Evolutionary conservation across 2,113 vertebrate genomes (phyloP), one percentile per base, ranked within the genome.

Genomic region (Otocyon megalotis): DNA sequence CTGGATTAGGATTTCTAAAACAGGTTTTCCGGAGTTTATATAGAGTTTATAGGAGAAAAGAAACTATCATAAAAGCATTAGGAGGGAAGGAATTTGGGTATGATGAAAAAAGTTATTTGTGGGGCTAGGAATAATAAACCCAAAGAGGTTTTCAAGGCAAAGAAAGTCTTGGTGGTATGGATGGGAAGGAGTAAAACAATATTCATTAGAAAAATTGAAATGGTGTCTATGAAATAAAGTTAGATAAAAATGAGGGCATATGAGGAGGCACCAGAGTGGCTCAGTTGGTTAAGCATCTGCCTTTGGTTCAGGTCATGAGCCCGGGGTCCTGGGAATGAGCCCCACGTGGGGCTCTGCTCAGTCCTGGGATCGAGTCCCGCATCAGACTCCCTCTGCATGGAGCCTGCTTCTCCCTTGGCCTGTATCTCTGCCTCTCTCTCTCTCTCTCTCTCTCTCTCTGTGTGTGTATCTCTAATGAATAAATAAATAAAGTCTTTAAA

Each of bases 1-100:
- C 60, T 7, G 8, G 37, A 93, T 89, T n/a, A 91, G 8, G 30
- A 87, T 93, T 94, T 93, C 60, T 76, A 74, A 63, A 92, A 43
- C 9, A 5, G 9, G 56, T 50, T 90, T 91, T 81, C 67, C 92
- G 50, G 43, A 76, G 37, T 26, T 74, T 67, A 9, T 63, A 15
- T 48, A 74, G 1, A 81, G 5, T 79, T 94, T 63, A 83, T 0
- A 50, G 85, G 50, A 81, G 69, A 71, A 84, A 79, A 63, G 9
- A 72, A 58, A 19, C 22, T 69, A 72, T 2, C 80, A 19, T 72
- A 7, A 92, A 92, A 76, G 35, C 94, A 74, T 11, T 67, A 24
- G 30, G 8, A 88, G 13, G 30, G 17, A 80, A 77, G 32, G 26
- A 53, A 90, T 90, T 88, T 77, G 50, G 5, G 35, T 22, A n/a